Base-by-base conservation (phyloP, 2,888 invertebrate genomes). In the Vesta saturnalis region DNA sequence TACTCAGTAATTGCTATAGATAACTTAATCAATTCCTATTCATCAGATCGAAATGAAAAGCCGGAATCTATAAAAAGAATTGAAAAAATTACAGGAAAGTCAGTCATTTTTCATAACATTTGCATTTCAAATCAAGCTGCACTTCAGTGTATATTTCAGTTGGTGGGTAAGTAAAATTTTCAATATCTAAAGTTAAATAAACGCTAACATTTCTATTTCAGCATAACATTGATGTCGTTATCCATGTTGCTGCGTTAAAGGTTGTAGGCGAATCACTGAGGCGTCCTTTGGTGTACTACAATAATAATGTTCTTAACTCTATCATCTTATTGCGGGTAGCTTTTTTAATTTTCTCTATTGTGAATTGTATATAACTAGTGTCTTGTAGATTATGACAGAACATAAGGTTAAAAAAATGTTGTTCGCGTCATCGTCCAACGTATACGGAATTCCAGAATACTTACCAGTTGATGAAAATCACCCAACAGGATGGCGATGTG, bases 401-500 rank as follows among this genome's bases (percentile, higher is more conserved):
- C 87, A 88, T 81, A 87, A 87, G 39, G 93, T 95, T 1, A 90
- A 90, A 83, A 91, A 90, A 74, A 84, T 96, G 43, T 91, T 96
- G 18, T 96, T 95, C 83, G 92, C 92, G 1, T 96, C 96, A n/a
- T 18, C 96, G 0, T 95, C 96, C 18, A 97, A 97, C 0, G 97
- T 98, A 22, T 98, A 97, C 83, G 97, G 97, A 0, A 88, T 89
- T 72, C 97, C 97, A 1, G 87, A 92, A 79, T 88, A 88, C 75
- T 85, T 97, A 71, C 98, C 97, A 0, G 85, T 97, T 55, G 92
- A 92, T 76, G 97, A 97, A 85, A 85, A 87, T 0, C 94, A 95
- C 83, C 92, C 92, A 22, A 93, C 93, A 0, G 97, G 97, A 0
- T 86, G 85, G 58, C 91, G 93, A 43, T 92, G 96, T 76, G 94